These are phyloP conservation scores for Somateria mollissima DNA, from an alignment of 2,797 vertebrate genomes.

Conservation along the genomic window DNA sequence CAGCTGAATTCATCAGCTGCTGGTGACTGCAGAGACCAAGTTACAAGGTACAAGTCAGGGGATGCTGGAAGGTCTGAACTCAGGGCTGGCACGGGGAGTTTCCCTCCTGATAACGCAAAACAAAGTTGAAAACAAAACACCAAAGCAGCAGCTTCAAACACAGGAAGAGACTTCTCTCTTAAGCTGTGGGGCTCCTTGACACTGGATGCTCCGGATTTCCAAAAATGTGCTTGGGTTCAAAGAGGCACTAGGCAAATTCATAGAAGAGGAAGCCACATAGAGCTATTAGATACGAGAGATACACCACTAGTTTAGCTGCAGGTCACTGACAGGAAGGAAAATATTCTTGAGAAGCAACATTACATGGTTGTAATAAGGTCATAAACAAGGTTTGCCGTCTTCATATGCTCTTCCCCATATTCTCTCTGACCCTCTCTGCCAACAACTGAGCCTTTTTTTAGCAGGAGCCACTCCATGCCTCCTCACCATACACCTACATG, in stretches of 20 bases:
- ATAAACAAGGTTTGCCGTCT: not conserved
- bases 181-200: not conserved
- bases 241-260: not conserved
- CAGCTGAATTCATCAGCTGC: not conserved
- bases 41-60: not conserved
- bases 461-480: not conserved
- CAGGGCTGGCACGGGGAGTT: not conserved
- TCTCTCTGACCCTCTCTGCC: not conserved
- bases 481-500: not conserved
- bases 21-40: not conserved
- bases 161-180: not conserved
- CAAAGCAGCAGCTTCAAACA: not conserved
- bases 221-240: not conserved
- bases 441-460: not conserved
- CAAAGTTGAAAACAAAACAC: too few species aligned
- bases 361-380: too few species aligned
- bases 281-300: not conserved
- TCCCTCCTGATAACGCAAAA: not conserved
- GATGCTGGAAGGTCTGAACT: not conserved
- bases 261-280: not conserved
- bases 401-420: not conserved
- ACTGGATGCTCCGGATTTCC: fast-evolving
- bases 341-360: not conserved
- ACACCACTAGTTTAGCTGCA: not conserved
- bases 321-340: not conserved